Evolutionary conservation across 1,140 invertebrate species (phyloP), one percentile per base, ranked within the genome.

Genomic region (Halotydeus destructor): DNA sequence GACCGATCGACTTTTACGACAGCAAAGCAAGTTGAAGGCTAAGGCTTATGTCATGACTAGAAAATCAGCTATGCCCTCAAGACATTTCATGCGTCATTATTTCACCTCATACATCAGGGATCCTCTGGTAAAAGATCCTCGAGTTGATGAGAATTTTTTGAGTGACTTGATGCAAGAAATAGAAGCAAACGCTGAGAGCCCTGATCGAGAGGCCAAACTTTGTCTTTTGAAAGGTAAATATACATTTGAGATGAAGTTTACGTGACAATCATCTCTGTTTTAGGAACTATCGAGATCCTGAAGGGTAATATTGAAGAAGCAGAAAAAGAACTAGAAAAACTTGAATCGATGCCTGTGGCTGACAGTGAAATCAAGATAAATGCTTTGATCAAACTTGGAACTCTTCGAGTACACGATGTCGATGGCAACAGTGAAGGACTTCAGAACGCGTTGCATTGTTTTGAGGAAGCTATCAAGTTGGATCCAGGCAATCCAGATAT

Each of bases 311-410:
- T 47, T 32, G 37, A 46, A 14, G 21, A 24, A 8, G 46, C 28
- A 3, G 24, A 40, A 37, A 31, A 23, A 19, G 12, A 26, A 35
- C 24, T 48, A 3, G n/a, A 27, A 5, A 38, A 19, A 23, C 3
- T 48, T 2, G 3, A 35, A 21, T 16, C 21, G 2, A 23, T 38
- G 2, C 3, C 5, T 8, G 31, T 47, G 25, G 22, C 8, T 36
- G 31, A 32, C 11, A 22, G 14, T 11, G 24, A 43, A 33, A 41
- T 50, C 33, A 49, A 50, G 56, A 72, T 78, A 0, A 89, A 88
- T 68, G 80, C 83, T 8, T 60, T 89, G n/a, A 78, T 94, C 28
- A 93, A 91, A 59, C 66, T 78, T 48, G 83, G 80, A 3, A 76
- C 75, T 6, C 60, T 88, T 37, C 69, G 74, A 49, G 75, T 88